A percentile compares a stretch with the other conserved stretches of the same genome.
These are phyloP conservation scores for Loxodonta africana DNA, from an alignment of 2,113 vertebrate genomes.

Conservation along the genomic window DNA sequence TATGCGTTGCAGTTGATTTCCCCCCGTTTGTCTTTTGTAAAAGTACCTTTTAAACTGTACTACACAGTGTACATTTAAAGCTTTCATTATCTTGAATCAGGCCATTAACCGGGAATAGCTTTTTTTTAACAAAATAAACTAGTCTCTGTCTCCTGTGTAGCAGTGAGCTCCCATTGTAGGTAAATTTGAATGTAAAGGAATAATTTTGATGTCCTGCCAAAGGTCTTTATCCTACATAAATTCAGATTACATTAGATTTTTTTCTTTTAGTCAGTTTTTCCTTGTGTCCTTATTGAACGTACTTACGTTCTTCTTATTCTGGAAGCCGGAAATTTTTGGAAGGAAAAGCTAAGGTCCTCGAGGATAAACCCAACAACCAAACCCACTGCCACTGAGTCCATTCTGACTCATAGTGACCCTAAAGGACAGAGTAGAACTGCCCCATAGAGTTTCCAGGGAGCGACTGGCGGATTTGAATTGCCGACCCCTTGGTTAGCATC, in stretches of 20 bases:
- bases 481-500: no score
- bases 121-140: slow-evolving; percentile 58
- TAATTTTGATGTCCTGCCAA: slow-evolving; percentile 62
- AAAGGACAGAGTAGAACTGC: no score
- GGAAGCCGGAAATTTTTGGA: slow-evolving; percentile 45
- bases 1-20: slow-evolving; percentile 12
- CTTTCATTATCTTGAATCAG: slow-evolving; percentile 18
- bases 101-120: not conserved
- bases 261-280: slow-evolving; percentile 31
- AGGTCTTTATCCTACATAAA: slow-evolving; percentile 55
- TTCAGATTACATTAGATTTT: slow-evolving; percentile 51
- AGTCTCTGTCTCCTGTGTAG: slow-evolving; percentile 20
- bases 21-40: slow-evolving; percentile 39
- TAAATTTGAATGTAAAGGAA: slow-evolving; percentile 59
- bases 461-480: no score
- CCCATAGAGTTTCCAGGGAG: no score
- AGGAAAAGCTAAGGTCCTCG: slow-evolving; percentile 31
- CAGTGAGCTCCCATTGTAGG: slow-evolving; percentile 7
- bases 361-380: not conserved
- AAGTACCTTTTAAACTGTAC: slow-evolving; percentile 56
- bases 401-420: no score
- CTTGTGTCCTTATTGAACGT: not conserved
- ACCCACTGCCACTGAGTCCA: no score
- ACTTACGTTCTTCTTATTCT: slow-evolving; percentile 13
- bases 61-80: slow-evolving; percentile 8